phyloP scores from a whole-genome alignment of 2,113 vertebrate genomes.

The Macquaria ambigua region DNA sequence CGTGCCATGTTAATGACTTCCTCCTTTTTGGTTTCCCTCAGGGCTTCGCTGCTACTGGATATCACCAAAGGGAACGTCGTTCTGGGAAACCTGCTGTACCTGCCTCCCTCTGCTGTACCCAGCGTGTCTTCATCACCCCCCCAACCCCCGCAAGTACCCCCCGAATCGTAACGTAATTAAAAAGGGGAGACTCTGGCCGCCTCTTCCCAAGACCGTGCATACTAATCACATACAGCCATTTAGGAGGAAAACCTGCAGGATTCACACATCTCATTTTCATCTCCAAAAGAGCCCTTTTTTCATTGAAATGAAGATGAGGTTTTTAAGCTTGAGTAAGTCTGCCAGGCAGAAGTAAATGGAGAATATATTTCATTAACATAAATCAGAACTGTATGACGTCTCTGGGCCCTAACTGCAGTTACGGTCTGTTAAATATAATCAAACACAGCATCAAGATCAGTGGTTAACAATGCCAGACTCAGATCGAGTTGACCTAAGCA shows the following conservation, averaged over 20 bases:
- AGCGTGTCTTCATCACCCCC: slow-evolving; percentile 26
- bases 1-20: slow-evolving; percentile 65
- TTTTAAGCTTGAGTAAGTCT: slow-evolving; percentile 79
- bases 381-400: slow-evolving; percentile 75
- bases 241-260: slow-evolving; percentile 77
- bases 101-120: slow-evolving; percentile 45
- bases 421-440: slow-evolving; percentile 73
- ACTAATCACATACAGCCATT: slow-evolving; percentile 77
- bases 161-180: slow-evolving; percentile 76
- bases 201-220: slow-evolving; percentile 65
- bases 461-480: slow-evolving; percentile 64
- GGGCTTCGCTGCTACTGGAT: slow-evolving; percentile 41
- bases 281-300: slow-evolving; percentile 75
- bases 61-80: slow-evolving; percentile 42
- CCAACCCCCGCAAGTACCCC: slow-evolving; percentile 7
- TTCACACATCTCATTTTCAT: slow-evolving; percentile 80
- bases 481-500: slow-evolving; percentile 43
- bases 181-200: slow-evolving; percentile 65
- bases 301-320: slow-evolving; percentile 81
- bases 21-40: slow-evolving; percentile 30
- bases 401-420: slow-evolving; percentile 53
- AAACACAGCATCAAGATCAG: slow-evolving; percentile 52
- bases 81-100: slow-evolving; percentile 65
- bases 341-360: slow-evolving; percentile 76
- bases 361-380: slow-evolving; percentile 82